Evolutionary conservation across 2,797 vertebrate genomes (phyloP).

Genomic region (Enteromius unitaeniatus): DNA sequence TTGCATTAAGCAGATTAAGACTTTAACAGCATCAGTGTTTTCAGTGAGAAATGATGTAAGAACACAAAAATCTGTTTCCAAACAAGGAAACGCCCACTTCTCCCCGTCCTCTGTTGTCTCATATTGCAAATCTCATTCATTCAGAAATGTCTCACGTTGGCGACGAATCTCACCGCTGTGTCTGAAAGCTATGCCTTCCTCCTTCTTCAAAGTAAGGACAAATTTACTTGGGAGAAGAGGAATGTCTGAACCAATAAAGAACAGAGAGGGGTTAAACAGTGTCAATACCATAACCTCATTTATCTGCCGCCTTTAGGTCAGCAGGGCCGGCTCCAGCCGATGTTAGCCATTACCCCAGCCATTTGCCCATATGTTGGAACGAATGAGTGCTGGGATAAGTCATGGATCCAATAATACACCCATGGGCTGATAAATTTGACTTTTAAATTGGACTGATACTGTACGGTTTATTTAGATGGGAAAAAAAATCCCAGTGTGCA

Average conservation of each 20-base stretch:
- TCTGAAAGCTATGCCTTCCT: conserved; percentile 64
- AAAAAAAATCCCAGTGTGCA: neutral
- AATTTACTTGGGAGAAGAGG: conserved; percentile 59
- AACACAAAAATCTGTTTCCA: conserved; percentile 19
- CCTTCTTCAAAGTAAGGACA: conserved; percentile 64
- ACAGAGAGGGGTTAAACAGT: conserved; percentile 32
- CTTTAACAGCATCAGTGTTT: neutral
- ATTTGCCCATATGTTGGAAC: conserved; percentile 10
- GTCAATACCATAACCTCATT: conserved; percentile 32
- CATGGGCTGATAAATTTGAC: conserved; percentile 7
- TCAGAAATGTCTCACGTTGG: conserved; percentile 72
- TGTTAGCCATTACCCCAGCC: conserved; percentile 6
- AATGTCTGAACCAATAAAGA: conserved; percentile 53
- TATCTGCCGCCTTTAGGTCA: conserved; percentile 12
- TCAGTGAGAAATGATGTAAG: neutral
- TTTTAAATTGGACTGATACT: neutral
- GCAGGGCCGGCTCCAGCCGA: neutral
- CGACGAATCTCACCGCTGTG: conserved; percentile 69
- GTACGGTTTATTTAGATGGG: neutral
- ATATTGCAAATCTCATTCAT: conserved; percentile 66
- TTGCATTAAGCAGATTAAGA: neutral
- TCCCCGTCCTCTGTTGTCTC: conserved; percentile 25
- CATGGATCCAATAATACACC: conserved; percentile 38
- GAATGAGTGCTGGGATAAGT: conserved; percentile 34
- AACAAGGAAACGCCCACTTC: conserved; percentile 5